phyloP scores from a whole-genome alignment of 1,140 invertebrate species.

The Conus betulinus region DNA sequence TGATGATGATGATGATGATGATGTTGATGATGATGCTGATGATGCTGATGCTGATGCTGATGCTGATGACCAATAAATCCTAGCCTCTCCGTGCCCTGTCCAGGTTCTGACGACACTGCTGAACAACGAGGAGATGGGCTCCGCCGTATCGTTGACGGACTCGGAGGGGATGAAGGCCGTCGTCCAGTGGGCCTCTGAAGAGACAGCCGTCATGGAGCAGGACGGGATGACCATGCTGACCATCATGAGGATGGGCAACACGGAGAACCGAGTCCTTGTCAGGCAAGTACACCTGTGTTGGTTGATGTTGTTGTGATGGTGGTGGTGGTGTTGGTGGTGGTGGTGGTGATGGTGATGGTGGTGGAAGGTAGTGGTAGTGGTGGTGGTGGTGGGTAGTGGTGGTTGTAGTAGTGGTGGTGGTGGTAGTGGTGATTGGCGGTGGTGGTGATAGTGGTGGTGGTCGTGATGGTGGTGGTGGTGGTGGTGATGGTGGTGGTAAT shows the following conservation, averaged over 20 bases:
- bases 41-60: background rate
- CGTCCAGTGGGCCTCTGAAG: constrained; percentile 80
- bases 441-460: too few relatives aligned
- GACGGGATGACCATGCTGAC: constrained; percentile 79
- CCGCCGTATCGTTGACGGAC: constrained; percentile 45
- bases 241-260: constrained; percentile 78
- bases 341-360: too few relatives aligned
- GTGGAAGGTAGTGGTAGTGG: too few relatives aligned
- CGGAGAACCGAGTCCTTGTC: constrained; percentile 76
- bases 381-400: too few relatives aligned
- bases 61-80: background rate
- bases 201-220: constrained; percentile 80
- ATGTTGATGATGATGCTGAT: too few relatives aligned
- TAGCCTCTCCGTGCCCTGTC: background rate
- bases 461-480: too few relatives aligned
- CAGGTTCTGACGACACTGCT: constrained; percentile 11
- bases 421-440: too few relatives aligned
- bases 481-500: too few relatives aligned
- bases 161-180: constrained; percentile 75
- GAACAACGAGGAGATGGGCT: constrained; percentile 50
- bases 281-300: constrained; percentile 69
- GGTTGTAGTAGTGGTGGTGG: too few relatives aligned
- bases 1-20: background rate
- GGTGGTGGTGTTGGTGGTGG: too few relatives aligned
- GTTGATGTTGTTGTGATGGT: too few relatives aligned